Evolutionary conservation across 1,140 invertebrate species (phyloP).

Genomic region (Drosophila oshimai): DNA sequence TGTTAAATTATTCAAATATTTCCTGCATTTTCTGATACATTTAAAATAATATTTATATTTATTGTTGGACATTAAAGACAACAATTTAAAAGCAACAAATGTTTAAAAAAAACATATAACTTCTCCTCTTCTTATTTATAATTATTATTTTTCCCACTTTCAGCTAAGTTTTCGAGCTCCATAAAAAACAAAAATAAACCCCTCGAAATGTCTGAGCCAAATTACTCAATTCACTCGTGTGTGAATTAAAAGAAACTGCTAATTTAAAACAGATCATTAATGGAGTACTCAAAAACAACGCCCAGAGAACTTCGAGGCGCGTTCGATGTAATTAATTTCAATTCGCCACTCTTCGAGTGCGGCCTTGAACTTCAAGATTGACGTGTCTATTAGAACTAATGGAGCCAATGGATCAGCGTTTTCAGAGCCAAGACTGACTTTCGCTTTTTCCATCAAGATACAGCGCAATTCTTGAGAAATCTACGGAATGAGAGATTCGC

Average conservation of each 20-base stretch:
- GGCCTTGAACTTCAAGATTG: conserved; percentile 66
- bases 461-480: conserved; percentile 61
- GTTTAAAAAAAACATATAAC: too few species aligned
- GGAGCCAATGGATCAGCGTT: conserved; percentile 24
- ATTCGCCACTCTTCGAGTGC: conserved; percentile 61
- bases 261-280: conserved; percentile 58
- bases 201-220: neutral
- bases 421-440: conserved; percentile 36
- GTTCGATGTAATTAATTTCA: conserved; percentile 66
- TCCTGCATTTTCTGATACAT: too few species aligned
- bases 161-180: too few species aligned
- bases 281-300: conserved; percentile 12
- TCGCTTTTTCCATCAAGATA: conserved; percentile 57
- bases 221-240: conserved; percentile 31
- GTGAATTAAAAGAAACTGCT: conserved; percentile 39
- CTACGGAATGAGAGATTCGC: conserved; percentile 6
- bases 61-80: too few species aligned
- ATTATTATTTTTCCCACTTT: neutral
- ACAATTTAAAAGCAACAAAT: too few species aligned
- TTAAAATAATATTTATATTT: too few species aligned
- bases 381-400: conserved; percentile 65
- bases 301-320: conserved; percentile 11
- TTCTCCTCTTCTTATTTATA: too few species aligned
- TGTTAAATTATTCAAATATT: too few species aligned
- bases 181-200: too few species aligned